phyloP scores from a whole-genome alignment of 2,113 vertebrate species.

The Microcebus tavaratra region DNA sequence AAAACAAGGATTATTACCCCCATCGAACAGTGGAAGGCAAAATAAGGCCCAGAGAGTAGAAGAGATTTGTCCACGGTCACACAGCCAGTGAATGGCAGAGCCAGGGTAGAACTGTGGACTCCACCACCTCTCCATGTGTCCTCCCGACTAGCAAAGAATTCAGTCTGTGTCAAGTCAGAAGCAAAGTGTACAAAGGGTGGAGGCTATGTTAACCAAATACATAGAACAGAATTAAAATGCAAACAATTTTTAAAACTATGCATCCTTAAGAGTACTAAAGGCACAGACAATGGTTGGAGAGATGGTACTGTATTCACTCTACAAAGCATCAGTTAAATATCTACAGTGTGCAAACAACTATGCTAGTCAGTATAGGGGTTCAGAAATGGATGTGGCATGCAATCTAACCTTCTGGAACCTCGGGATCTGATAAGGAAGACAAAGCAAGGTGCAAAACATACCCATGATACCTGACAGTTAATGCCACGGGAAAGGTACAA shows the following conservation, averaged over 20 bases:
- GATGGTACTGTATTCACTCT: background rate
- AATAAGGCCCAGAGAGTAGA: background rate
- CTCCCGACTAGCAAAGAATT: background rate
- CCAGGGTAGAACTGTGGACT: background rate
- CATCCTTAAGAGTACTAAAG: background rate
- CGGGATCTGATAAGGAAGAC: background rate
- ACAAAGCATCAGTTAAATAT: background rate
- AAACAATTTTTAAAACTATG: background rate
- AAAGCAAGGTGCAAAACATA: background rate
- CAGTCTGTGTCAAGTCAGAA: background rate
- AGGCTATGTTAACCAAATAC: conserved; percentile 11
- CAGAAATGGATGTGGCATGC: background rate
- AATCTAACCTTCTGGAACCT: background rate
- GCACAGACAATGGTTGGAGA: background rate
- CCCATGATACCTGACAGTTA: background rate
- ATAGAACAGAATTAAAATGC: conserved; percentile 4
- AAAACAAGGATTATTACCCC: background rate
- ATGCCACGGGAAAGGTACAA: background rate
- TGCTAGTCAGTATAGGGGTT: background rate
- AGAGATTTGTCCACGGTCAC: background rate
- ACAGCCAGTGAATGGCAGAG: background rate
- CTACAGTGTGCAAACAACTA: background rate
- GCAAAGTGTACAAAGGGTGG: background rate
- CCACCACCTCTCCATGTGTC: background rate
- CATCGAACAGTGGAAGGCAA: background rate